phyloP scores from a whole-genome alignment of 2,797 vertebrate genomes.

The Sebastolobus alascanus region DNA sequence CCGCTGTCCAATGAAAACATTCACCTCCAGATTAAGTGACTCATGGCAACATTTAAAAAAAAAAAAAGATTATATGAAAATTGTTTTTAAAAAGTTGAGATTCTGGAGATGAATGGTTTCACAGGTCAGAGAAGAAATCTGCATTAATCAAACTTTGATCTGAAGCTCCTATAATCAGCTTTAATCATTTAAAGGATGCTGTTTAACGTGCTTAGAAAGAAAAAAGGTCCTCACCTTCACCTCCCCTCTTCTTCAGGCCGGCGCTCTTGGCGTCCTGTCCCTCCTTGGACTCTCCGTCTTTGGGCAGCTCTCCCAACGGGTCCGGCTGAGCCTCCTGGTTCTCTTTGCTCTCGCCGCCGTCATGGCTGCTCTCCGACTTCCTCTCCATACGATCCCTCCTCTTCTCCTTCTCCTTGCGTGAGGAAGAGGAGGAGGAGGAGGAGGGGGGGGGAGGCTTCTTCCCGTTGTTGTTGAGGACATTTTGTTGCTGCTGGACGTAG shows the following conservation, averaged over 20 bases:
- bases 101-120: conserved; percentile 1
- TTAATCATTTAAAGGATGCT: not conserved
- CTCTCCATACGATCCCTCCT: conserved; percentile 84
- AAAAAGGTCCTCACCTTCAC: conserved; percentile 68
- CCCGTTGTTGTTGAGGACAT: conserved; percentile 82
- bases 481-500: conserved; percentile 83
- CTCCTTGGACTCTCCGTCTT: conserved; percentile 72
- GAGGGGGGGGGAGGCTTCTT: conserved; percentile 82
- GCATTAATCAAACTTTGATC: not conserved
- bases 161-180: not conserved
- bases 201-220: not conserved
- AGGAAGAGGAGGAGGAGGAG: conserved; percentile 41
- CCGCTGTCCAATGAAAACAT: conserved; percentile 7
- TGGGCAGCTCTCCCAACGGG: conserved; percentile 78
- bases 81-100: not conserved
- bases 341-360: conserved; percentile 84
- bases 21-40: not conserved
- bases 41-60: not conserved
- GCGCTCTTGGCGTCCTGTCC: conserved; percentile 81
- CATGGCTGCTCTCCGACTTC: conserved; percentile 82
- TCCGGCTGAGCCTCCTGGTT: conserved; percentile 85
- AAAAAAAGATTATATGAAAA: not conserved
- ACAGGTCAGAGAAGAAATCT: conserved; percentile 7
- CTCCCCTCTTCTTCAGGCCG: conserved; percentile 90
- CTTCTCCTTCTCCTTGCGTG: conserved; percentile 87